Base-by-base conservation (phyloP, 2,113 vertebrate species). In the Bambusicola thoracicus region DNA sequence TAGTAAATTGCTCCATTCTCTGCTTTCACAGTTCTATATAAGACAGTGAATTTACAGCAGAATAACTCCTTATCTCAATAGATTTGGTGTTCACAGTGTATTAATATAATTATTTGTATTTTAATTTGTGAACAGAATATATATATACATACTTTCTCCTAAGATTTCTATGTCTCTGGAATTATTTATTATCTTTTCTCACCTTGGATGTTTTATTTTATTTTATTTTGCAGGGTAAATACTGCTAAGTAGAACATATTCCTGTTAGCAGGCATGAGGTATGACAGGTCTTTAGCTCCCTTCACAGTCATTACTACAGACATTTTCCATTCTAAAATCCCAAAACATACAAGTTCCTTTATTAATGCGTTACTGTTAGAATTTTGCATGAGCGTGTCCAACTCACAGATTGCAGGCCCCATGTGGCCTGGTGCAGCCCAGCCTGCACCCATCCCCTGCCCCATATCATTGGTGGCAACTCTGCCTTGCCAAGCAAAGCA, bases 261-360 rank as follows among this genome's bases (percentile, higher is more conserved):
- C 49, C 14, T 94, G 29, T 44, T 41, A 87, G 30, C 11, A 68
- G 22, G 8, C 6, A 51, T 51, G 30, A 6, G 51, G 1, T 58
- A 34, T 72, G 7, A 63, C 10, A 36, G 5, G 4, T 65, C 25
- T 48, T 75, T 58, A 68, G 20, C 53, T 25, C 2, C 80, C 4
- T 62, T 94, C 40, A 63, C 3, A 20, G 44, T 51, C 0, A 3
- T 19, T 81, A 34, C 21, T 36, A 8, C 1, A 22, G 44, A 30
- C 34, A 30, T 86, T 73, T 77, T 82, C 14, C 32, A 27, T 91
- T 83, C 24, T 67, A 66, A 85, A 92, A 69, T 32, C 7, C 34
- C 32, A 56, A 85, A 81, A 51, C 7, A 13, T 67, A 76, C 38
- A 51, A 36, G 66, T 85, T 51, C 67, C 36, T 81, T 89, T 58